Percentiles rank a stretch among this genome's conserved stretches.
These are phyloP conservation scores for Schizaphis graminum DNA, from an alignment of 2,888 invertebrate species.

Conservation along the genomic window DNA sequence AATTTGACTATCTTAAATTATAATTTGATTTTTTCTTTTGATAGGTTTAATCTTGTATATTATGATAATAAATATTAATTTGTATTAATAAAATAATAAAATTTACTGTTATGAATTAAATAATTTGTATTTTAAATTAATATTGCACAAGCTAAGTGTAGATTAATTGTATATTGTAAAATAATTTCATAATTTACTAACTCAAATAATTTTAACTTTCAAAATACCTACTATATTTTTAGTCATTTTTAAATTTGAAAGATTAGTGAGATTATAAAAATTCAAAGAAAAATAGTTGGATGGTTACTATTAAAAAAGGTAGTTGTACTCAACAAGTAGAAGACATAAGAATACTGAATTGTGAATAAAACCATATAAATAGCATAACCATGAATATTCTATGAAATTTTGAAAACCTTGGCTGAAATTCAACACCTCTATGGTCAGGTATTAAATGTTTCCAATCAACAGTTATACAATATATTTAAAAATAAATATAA, in stretches of 20 bases:
- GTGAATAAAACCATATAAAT: background rate
- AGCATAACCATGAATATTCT: background rate
- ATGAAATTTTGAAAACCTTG: background rate
- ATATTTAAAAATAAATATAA: background rate
- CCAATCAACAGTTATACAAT: background rate
- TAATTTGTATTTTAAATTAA: background rate
- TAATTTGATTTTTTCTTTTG: background rate
- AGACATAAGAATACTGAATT: background rate
- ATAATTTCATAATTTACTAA: background rate
- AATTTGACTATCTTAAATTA: background rate
- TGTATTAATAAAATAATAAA: background rate
- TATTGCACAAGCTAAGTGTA: background rate
- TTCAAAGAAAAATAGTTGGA: no score
- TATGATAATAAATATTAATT: no score
- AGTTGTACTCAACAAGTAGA: no score
- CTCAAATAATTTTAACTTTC: no score
- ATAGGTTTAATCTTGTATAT: no score
- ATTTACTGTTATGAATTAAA: background rate
- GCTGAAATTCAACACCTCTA: background rate
- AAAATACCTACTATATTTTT: no score
- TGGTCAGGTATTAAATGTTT: background rate
- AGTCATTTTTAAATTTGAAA: no score
- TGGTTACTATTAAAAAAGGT: no score
- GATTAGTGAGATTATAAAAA: no score
- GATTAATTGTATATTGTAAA: background rate